Percentiles rank a stretch among this genome's conserved stretches.
phyloP scores from a whole-genome alignment of 2,797 vertebrate species.

The Acrossocheilus wenchowensis region DNA sequence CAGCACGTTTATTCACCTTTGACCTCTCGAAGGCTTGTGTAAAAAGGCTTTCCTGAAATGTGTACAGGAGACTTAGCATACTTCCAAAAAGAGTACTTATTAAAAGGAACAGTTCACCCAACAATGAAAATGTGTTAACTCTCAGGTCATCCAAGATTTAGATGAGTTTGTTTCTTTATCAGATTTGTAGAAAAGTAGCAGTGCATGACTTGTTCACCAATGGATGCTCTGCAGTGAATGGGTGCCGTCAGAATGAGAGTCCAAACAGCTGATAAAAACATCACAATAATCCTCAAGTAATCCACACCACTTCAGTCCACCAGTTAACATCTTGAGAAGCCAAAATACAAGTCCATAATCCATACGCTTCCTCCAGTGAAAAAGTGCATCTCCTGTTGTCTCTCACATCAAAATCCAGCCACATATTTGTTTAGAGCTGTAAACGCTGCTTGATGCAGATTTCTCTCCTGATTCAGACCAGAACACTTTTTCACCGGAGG shows the following conservation, averaged over 20 bases:
- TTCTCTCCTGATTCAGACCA: too few species aligned
- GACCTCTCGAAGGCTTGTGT: background rate
- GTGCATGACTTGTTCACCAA: background rate
- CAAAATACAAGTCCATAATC: too few species aligned
- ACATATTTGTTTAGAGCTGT: too few species aligned
- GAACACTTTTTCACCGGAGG: too few species aligned
- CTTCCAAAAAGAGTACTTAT: background rate
- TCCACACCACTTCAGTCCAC: too few species aligned
- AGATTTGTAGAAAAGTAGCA: background rate
- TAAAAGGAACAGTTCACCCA: background rate
- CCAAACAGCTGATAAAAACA: background rate
- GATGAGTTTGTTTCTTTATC: background rate
- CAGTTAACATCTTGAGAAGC: too few species aligned
- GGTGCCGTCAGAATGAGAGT: background rate
- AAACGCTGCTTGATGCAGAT: too few species aligned
- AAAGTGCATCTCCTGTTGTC: too few species aligned
- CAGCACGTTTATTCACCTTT: background rate
- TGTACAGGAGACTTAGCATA: background rate
- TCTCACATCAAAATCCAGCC: too few species aligned
- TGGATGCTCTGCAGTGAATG: background rate
- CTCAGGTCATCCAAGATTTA: background rate
- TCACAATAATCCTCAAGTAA: too few species aligned
- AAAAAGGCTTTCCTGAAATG: background rate
- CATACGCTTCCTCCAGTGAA: too few species aligned
- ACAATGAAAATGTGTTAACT: background rate